A percentile compares a stretch with the other conserved stretches of the same genome.
phyloP scores from a whole-genome alignment of 2,888 invertebrate genomes.

The Incurvaria masculella region DNA sequence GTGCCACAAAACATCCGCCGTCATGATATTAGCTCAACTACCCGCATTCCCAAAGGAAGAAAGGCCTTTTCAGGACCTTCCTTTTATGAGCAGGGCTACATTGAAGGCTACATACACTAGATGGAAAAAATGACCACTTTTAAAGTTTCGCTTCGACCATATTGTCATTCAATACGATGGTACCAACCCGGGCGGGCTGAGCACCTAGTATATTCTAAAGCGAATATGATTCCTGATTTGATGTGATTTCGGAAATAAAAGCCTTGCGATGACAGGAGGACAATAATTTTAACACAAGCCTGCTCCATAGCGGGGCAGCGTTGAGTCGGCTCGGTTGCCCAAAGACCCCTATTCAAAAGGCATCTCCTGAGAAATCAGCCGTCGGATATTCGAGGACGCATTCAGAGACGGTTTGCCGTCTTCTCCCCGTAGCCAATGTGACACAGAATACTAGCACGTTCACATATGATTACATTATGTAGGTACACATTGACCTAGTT shows the following conservation, averaged over 20 bases:
- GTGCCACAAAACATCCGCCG: no score
- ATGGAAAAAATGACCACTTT: neutral
- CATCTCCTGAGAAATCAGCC: slow-evolving; percentile 26
- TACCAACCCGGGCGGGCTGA: no score
- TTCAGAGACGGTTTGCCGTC: neutral
- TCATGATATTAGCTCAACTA: no score
- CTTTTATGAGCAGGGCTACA: no score
- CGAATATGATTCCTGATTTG: slow-evolving; percentile 2
- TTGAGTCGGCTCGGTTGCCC: slow-evolving; percentile 25
- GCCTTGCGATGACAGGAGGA: neutral
- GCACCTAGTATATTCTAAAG: neutral
- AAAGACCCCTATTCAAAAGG: slow-evolving; percentile 31
- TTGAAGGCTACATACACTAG: no score
- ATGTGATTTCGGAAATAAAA: slow-evolving; percentile 1
- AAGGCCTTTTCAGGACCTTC: no score
- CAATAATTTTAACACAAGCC: slow-evolving; percentile 16
- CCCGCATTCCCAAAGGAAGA: no score
- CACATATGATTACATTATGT: no score
- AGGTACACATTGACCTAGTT: no score
- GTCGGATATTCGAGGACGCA: neutral
- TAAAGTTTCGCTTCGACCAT: neutral
- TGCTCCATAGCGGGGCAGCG: slow-evolving; percentile 15
- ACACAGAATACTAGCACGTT: no score
- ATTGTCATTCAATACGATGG: no score
- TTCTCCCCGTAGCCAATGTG: no score